Conservation (phyloP, 2,888 invertebrate genomes). For the Digitonthophagus gazella region DNA sequence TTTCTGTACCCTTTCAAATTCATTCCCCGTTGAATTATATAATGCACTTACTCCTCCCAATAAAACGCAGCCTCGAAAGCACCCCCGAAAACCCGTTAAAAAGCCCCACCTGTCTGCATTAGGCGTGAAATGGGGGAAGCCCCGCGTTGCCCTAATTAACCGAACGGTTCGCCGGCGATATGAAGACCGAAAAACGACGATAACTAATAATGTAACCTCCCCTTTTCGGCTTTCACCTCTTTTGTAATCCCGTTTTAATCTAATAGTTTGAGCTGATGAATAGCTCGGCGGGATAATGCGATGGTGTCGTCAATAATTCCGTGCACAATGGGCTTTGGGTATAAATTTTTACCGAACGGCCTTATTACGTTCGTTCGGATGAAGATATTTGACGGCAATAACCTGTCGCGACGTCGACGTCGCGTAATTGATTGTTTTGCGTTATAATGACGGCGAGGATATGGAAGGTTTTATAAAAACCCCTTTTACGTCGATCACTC, state of each 20-base stretch:
- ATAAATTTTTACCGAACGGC: background rate
- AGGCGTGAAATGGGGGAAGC: background rate
- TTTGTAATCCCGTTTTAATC: background rate
- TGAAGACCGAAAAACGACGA: background rate
- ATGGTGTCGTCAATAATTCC: background rate
- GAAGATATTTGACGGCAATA: background rate
- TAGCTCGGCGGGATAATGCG: background rate
- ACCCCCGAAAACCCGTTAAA: background rate
- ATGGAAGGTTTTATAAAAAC: too few relatives aligned
- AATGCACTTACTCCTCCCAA: too few relatives aligned
- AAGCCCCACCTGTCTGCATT: background rate
- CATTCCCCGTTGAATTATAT: too few relatives aligned
- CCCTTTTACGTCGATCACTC: too few relatives aligned
- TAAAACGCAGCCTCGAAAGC: too few relatives aligned
- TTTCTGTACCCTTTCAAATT: too few relatives aligned
- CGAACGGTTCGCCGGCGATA: background rate
- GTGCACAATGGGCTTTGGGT: background rate
- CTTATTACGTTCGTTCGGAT: background rate
- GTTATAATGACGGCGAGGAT: background rate
- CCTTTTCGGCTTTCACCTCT: background rate
- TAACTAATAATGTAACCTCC: background rate
- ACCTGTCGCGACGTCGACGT: background rate
- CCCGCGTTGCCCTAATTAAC: background rate
- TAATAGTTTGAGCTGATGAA: background rate
- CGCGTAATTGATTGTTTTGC: background rate